Evolutionary conservation across 1,140 invertebrate species (phyloP).

Genomic region (Drosophila nebulosa): DNA sequence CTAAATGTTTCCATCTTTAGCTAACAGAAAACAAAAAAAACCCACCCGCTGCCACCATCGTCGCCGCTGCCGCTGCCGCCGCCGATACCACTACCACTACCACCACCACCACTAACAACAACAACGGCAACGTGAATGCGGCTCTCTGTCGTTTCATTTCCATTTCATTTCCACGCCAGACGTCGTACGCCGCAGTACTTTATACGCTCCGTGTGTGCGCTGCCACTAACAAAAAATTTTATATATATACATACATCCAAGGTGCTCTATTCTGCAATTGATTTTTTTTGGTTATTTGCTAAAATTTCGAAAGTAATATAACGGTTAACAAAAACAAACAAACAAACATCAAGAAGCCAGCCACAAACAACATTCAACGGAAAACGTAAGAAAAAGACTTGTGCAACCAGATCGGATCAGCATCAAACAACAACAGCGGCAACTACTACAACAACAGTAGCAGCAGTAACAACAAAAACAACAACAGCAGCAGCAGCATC

Average conservation of each 20-base stretch:
- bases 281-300: conserved; percentile 50
- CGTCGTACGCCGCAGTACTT: conserved; percentile 59
- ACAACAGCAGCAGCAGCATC: conserved; percentile 31
- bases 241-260: conserved; percentile 12
- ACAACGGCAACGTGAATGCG: not conserved
- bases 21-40: not conserved
- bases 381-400: conserved; percentile 36
- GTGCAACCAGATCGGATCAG: conserved; percentile 20
- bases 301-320: conserved; percentile 44
- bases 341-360: conserved; percentile 32
- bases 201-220: conserved; percentile 47
- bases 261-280: conserved; percentile 58
- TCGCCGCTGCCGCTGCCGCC: not conserved
- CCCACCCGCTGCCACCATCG: not conserved
- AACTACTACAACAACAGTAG: conserved; percentile 13
- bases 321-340: conserved; percentile 15
- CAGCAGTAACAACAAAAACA: not conserved
- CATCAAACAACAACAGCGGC: conserved; percentile 29
- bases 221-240: conserved; percentile 30
- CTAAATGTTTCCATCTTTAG: not conserved
- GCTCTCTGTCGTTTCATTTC: conserved; percentile 17
- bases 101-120: not conserved
- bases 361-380: conserved; percentile 3
- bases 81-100: no score
- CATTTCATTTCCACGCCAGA: conserved; percentile 51